Evolutionary conservation across 1,140 invertebrate species (phyloP), one percentile per base, ranked within the genome.

Genomic region (Venturia canescens): DNA sequence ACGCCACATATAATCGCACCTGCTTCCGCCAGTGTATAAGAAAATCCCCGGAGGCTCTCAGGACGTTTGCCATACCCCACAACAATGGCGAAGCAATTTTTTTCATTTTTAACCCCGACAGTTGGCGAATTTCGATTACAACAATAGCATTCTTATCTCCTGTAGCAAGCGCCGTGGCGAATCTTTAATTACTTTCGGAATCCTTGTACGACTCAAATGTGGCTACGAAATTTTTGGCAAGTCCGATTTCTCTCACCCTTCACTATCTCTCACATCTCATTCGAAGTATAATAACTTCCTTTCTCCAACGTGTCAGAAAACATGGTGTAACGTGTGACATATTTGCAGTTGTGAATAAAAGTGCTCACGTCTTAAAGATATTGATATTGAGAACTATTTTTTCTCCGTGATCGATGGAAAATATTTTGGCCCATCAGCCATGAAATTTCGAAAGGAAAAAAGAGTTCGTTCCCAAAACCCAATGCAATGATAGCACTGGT

Each of bases 21-120:
- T 87, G 86, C 75, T 86, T 87, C 86, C 86, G 82, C 77, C 66
- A 27, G 60, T 69, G 29, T 69, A 69, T 31, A 69, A 15, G 71
- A 21, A 69, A 31, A n/a, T 15, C 29, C 66, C 66, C 27, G 26
- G 66, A 69, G 66, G 66, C 66, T 69, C 29, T 69, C 66, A 69
- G 31, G 23, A 66, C 21, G 60, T 66, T 66, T 57, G 18, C 21
- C 53, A 66, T 26, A 29, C 23, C 4, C 26, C 21, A 66, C 13
- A 66, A 82, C 57, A 27, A 27, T 60, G 60, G 82, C 83, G 15
- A 84, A 85, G 78, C 80, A 85, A 86, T 87, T 66, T 70, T 70
- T 70, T 26, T 5, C 27, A 44, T 70, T 70, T n/a, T 70, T n/a
- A 86, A 86, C 84, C 86, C 82, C 29, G 63, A 44, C 48, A 77